Conservation (phyloP, 2,888 invertebrate species). For the Buathra laborator region DNA sequence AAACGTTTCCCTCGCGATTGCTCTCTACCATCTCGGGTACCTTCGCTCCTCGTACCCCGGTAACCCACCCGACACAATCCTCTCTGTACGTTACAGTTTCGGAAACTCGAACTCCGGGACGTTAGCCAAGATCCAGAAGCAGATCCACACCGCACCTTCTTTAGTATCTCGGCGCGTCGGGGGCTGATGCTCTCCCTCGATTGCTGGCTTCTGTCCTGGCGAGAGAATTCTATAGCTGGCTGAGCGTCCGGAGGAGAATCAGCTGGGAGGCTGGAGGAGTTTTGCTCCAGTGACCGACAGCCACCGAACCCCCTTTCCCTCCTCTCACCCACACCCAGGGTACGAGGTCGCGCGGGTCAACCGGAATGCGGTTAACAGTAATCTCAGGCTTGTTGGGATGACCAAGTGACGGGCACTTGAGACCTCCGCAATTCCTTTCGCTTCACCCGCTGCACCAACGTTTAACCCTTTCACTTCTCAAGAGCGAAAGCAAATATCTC, state of each 20-base stretch:
- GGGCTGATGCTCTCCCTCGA: constrained; percentile 40
- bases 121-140: constrained; percentile 70
- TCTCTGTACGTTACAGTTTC: constrained; percentile 68
- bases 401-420: constrained; percentile 15
- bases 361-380: constrained; percentile 59
- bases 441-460: not conserved
- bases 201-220: constrained; percentile 53
- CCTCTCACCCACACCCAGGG: constrained; percentile 24
- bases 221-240: constrained; percentile 43
- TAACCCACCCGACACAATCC: constrained; percentile 27
- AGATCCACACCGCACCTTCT: constrained; percentile 48
- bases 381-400: constrained; percentile 59
- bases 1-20: constrained; percentile 31
- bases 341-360: constrained; percentile 56
- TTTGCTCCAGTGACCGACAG: constrained; percentile 49
- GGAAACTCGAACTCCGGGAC: constrained; percentile 74
- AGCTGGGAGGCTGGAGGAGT: constrained; percentile 48
- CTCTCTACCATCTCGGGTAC: not conserved
- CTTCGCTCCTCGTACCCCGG: not conserved
- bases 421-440: constrained; percentile 12
- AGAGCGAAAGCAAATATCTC: too few species aligned
- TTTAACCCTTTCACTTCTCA: not conserved
- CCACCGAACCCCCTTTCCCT: not conserved
- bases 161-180: constrained; percentile 48
- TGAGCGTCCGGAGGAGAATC: constrained; percentile 34